Evolutionary conservation across 2,113 vertebrate species (phyloP), one percentile per base, ranked within the genome.

Genomic region (Neotoma lepida): DNA sequence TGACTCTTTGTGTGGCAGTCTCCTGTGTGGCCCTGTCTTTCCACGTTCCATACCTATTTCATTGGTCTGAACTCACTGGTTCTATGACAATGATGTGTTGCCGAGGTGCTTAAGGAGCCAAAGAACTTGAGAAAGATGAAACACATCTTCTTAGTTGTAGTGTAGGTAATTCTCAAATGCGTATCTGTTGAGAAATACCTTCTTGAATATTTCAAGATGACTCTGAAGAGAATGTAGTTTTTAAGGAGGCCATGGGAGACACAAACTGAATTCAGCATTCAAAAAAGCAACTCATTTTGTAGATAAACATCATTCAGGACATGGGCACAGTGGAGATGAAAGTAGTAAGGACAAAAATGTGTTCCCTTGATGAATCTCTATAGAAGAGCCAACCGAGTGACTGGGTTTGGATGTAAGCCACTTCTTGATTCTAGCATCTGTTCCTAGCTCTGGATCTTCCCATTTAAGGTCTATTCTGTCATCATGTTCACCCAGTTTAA

Each of bases 351-450:
- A 91, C 91, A 90, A 56, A 95, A 95, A 51, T 41, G 82, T 91
- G 80, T 86, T 86, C 46, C 91, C 17, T 74, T 76, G 92, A 89
- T 87, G 90, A 61, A 82, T 93, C 70, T 94, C 85, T 89, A 12
- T 74, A n/a, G 81, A 92, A 20, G 76, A 96, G 94, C 89, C 96
- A 96, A 66, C 44, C 26, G 70, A 89, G 91, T 95, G 96, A 90
- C 71, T 90, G 90, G 66, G 61, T 90, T 96, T 97, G 96, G 94
- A 94, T 26, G 35, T 39, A 81, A 81, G 95, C 97, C 97, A 95
- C 89, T 95, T 97, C 73, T 66, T 84, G 94, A 90, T 76, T 95
- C 94, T 44, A 88, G 96, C 96, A 93, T 96, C 91, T 97, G 96
- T 95, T 97, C 87, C 24, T n/a, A 58, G 91, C 49, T 88, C 91